phyloP scores from a whole-genome alignment of 2,888 invertebrate genomes.

The Ornithoptera alexandrae region DNA sequence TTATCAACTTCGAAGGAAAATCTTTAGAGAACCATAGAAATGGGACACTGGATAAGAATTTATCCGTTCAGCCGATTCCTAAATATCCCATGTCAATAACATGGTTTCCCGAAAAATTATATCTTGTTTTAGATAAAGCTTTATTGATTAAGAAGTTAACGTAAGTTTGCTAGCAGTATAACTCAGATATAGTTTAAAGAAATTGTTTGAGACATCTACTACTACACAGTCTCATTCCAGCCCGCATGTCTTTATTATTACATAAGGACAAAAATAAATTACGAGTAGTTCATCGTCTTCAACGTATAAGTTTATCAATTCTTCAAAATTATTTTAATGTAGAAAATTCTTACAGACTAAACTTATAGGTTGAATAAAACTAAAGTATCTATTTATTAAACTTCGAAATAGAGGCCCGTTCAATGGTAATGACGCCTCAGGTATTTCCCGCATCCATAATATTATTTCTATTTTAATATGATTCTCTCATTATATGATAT shows the following conservation, averaged over 20 bases:
- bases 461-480: background rate
- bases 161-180: constrained; percentile 36
- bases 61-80: constrained; percentile 36
- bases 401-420: no score
- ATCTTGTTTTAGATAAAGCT: constrained; percentile 42
- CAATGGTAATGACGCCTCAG: no score
- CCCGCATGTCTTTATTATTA: background rate
- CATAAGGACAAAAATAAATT: no score
- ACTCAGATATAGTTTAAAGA: no score
- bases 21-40: background rate
- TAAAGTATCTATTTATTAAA: no score
- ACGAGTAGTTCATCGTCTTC: no score
- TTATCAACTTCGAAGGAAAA: constrained; percentile 7
- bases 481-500: background rate
- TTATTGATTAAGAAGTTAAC: constrained; percentile 40
- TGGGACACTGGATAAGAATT: background rate
- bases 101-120: constrained; percentile 44
- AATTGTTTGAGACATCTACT: no score
- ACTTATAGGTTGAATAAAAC: no score
- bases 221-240: no score
- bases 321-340: no score
- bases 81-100: constrained; percentile 41
- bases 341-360: no score
- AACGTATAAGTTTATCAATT: no score
- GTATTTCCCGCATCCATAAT: background rate